These are phyloP conservation scores for Polyergus mexicanus DNA, from an alignment of 1,140 invertebrate genomes.

Conservation along the genomic window DNA sequence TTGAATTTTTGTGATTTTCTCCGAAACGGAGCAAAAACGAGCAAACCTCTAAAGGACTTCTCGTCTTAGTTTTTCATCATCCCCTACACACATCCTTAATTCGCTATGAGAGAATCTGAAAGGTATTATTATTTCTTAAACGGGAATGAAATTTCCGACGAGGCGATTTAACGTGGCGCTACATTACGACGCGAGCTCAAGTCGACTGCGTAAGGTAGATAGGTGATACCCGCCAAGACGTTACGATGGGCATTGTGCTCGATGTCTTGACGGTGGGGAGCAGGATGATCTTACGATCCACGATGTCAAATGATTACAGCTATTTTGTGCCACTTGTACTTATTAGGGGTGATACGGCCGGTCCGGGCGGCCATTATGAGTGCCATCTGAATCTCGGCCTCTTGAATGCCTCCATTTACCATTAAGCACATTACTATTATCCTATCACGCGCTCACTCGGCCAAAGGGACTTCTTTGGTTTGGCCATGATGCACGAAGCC, in stretches of 20 bases:
- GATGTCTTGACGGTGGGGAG: constrained; percentile 71
- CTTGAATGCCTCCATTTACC: constrained; percentile 87
- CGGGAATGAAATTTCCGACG: background rate
- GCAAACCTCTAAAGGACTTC: too few species aligned
- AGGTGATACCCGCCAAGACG: constrained; percentile 38
- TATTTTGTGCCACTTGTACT: constrained; percentile 87
- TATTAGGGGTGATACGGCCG: constrained; percentile 85
- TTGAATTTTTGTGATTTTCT: too few species aligned
- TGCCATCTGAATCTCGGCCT: constrained; percentile 85
- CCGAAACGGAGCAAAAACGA: too few species aligned
- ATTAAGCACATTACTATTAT: constrained; percentile 87
- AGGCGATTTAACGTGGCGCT: constrained; percentile 28
- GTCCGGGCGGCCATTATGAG: constrained; percentile 84
- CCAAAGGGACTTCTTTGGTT: constrained; percentile 84
- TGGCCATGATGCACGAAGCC: constrained; percentile 83
- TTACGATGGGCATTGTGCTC: constrained; percentile 52
- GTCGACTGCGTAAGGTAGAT: background rate
- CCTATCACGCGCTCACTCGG: constrained; percentile 83
- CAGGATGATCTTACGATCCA: constrained; percentile 82
- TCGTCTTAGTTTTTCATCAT: too few species aligned
- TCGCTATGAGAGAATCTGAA: background rate
- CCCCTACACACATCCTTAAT: too few species aligned
- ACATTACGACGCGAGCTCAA: background rate
- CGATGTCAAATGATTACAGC: constrained; percentile 85
- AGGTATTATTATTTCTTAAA: background rate